Conservation (phyloP, 2,797 vertebrate genomes). For the Salmo trutta region DNA sequence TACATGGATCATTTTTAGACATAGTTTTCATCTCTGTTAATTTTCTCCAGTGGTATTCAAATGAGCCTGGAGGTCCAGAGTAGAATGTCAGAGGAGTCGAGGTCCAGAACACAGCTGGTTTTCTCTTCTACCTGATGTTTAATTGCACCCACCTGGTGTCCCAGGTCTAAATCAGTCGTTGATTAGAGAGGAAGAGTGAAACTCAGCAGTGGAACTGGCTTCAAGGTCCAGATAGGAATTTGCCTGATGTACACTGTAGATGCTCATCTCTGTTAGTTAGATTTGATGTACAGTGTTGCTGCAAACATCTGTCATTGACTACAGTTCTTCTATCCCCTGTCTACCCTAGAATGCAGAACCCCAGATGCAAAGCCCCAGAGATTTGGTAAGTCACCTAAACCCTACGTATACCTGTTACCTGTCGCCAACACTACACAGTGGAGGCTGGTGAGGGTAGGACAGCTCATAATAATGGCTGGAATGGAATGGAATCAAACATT, state of each 20-base stretch:
- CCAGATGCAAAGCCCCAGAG: constrained; percentile 65
- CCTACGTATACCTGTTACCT: background rate
- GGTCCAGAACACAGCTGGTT: no score
- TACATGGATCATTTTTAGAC: no score
- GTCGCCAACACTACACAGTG: background rate
- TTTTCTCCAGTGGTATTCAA: no score
- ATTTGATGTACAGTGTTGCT: background rate
- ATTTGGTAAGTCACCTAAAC: constrained; percentile 64
- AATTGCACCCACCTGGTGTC: no score
- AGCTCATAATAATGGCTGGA: no score
- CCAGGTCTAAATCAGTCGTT: no score
- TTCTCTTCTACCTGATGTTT: no score
- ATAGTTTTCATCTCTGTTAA: no score
- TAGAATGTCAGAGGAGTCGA: no score
- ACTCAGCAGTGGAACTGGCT: background rate
- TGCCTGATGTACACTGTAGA: no score
- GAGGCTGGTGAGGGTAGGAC: background rate
- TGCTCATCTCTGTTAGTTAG: background rate
- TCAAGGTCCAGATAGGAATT: background rate
- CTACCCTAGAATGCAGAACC: constrained; percentile 66
- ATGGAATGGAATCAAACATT: no score
- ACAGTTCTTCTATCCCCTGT: constrained; percentile 40
- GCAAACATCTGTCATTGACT: constrained; percentile 24
- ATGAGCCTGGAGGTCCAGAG: no score
- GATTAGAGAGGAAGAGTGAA: background rate